Evolutionary conservation across 2,888 invertebrate species (phyloP), one percentile per base, ranked within the genome.

Genomic region (Malthinus seriepunctatus): DNA sequence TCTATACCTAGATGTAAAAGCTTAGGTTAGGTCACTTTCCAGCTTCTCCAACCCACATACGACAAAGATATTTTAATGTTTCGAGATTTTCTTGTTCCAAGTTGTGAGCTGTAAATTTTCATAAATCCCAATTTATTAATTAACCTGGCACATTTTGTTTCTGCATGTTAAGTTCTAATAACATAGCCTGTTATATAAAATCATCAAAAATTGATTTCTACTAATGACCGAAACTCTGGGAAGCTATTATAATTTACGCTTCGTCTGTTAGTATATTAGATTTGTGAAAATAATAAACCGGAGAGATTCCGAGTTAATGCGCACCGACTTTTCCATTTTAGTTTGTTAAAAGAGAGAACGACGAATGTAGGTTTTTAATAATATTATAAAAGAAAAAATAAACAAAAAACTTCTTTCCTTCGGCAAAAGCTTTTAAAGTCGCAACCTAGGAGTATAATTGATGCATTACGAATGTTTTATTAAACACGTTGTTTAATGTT

Each of bases 241-340:
- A 45, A 45, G 32, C 45, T 45, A 45, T 23, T 45, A 31, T 45
- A 23, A 23, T 45, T 23, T 45, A 31, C 45, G 32, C 45, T 45
- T 45, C 45, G 32, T 32, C 45, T 31, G 14, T 39, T 39, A n/a
- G n/a, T n/a, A 39, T 39, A 39, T 39, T 39, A 39, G 39, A 39
- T 39, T 39, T 39, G 39, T n/a, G 39, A 39, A 39, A 39, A 39
- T 39, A 39, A 39, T 39, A 39, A 39, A 39, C 39, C 39, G n/a
- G 39, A 39, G 39, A 39, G 39, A 39, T 39, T n/a, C 39, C 39
- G 11, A 39, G 14, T 39, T 39, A 39, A 39, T 39, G 39, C 39
- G 39, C 23, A 45, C 11, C 31, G 45, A 45, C 45, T 31, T 45
- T 45, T 23, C 23, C 14, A 39, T 39, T 39, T 39, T 39, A 39